Base-by-base conservation (phyloP, 2,888 invertebrate species). In the Heliconius sara region DNA sequence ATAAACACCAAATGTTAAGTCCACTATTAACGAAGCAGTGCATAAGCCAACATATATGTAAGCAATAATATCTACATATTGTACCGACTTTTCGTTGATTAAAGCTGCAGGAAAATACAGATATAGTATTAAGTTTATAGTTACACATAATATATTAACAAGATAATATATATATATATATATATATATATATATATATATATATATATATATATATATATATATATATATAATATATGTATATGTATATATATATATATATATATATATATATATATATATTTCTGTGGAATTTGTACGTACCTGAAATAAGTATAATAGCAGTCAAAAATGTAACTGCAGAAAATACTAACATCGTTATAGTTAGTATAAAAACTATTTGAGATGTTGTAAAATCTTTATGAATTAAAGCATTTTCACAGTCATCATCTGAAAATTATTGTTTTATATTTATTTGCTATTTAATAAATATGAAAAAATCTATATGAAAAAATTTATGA, bases 1-100 rank as follows among this genome's bases (percentile, higher is more conserved):
- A 78, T 89, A 88, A 30, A 85, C 83, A 0, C 86, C 91, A 4
- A 90, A 85, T 0, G 90, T 89, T 4, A 93, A 13, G 81, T 93
- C 93, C 1, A 91, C 87, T 0, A 88, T 84, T 10, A 93, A 80
- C 0, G 88, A 84, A 3, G 88, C 87, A 1, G 88, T 43, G 73
- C 85, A 88, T 9, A 85, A 80, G 3, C 83, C 85, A 5, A 92
- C 77, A 79, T 90, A 91, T 3, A 85, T 78, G 77, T 86, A 88
- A 10, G 88, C 85, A 34, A 84, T 84, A 39, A 88, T 80, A 47
- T 84, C 87, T 19, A 89, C 67, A 30, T 87, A 87, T 10, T 84
- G 83, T 4, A 78, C 22, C 22, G 81, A 72, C 0, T 83, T 77
- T 25, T 86, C 83, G 63, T 84, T 84, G 43, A 83, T 85, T 16